Evolutionary conservation across 2,888 invertebrate genomes (phyloP).

Genomic region (Cacoxenus indagator): DNA sequence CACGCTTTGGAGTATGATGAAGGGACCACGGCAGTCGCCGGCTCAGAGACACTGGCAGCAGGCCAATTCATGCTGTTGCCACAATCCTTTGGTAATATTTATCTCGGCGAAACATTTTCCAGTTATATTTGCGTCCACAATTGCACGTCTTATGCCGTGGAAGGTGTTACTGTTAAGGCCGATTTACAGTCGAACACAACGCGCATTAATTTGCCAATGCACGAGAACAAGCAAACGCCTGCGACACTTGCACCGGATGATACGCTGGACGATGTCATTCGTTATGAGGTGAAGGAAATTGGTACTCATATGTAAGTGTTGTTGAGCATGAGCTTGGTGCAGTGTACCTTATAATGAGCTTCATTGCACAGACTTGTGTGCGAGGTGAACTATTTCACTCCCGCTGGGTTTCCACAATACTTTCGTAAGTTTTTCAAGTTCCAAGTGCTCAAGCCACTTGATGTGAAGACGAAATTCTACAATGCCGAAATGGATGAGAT

Average conservation of each 20-base stretch:
- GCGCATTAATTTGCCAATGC: constrained; percentile 84
- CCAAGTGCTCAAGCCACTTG: constrained; percentile 96
- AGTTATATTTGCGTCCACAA: constrained; percentile 98
- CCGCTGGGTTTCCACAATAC: constrained; percentile 81
- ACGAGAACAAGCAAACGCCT: constrained; percentile 76
- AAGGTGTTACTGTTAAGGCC: constrained; percentile 75
- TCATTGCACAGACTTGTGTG: constrained; percentile 97
- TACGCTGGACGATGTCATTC: constrained; percentile 94
- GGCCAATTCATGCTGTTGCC: constrained; percentile 94
- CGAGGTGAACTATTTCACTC: constrained; percentile 91
- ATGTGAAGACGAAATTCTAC: constrained; percentile 98
- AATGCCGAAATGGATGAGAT: constrained; percentile 90
- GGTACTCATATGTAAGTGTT: constrained; percentile 91
- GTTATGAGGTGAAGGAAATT: constrained; percentile 99
- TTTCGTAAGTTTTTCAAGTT: constrained; percentile 99
- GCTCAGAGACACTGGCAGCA: constrained; percentile 79
- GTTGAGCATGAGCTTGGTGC: background rate
- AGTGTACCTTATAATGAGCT: background rate
- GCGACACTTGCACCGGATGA: constrained; percentile 80
- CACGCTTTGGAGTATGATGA: constrained; percentile 84
- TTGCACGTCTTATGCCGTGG: constrained; percentile 85
- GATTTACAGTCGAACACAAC: constrained; percentile 95
- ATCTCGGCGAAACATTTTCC: constrained; percentile 96
- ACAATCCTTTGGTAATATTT: constrained; percentile 98
- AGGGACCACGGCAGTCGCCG: constrained; percentile 79